phyloP scores from a whole-genome alignment of 2,888 invertebrate species.

The Galerucella nymphaeae region DNA sequence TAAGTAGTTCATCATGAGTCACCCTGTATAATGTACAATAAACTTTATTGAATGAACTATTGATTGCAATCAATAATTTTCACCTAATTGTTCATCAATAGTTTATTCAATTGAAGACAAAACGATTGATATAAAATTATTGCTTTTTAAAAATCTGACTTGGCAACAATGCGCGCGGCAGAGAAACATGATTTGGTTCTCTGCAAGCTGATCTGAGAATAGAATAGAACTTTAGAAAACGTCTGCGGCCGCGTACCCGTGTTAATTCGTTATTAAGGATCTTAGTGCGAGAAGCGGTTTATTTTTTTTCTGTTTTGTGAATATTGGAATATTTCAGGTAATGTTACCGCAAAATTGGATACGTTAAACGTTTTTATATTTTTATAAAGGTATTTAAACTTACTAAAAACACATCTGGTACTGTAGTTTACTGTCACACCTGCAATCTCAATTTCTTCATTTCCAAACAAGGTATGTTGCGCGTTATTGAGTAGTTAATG shows the following conservation, averaged over 20 bases:
- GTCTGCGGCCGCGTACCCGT: constrained; percentile 6
- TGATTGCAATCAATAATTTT: too few species aligned
- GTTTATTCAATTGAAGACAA: too few species aligned
- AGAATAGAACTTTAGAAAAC: constrained; percentile 13
- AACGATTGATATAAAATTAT: background rate
- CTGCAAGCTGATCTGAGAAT: constrained; percentile 18
- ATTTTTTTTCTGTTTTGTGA: constrained; percentile 26
- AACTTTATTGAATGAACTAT: too few species aligned
- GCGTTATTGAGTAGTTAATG: background rate
- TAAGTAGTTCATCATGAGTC: too few species aligned
- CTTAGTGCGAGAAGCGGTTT: constrained; percentile 18
- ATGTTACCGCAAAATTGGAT: background rate
- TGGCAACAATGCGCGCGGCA: constrained; percentile 8
- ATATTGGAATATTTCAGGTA: constrained; percentile 26
- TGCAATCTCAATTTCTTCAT: background rate
- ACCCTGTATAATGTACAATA: too few species aligned
- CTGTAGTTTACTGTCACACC: background rate
- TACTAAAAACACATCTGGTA: background rate
- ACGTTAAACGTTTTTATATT: background rate
- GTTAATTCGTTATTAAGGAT: background rate
- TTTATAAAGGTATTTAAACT: background rate
- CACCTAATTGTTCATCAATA: too few species aligned
- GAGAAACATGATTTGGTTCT: background rate
- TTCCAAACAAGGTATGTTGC: background rate
- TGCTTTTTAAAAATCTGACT: background rate